Conservation (phyloP, 2,113 vertebrate genomes). For the Albula glossodonta region DNA sequence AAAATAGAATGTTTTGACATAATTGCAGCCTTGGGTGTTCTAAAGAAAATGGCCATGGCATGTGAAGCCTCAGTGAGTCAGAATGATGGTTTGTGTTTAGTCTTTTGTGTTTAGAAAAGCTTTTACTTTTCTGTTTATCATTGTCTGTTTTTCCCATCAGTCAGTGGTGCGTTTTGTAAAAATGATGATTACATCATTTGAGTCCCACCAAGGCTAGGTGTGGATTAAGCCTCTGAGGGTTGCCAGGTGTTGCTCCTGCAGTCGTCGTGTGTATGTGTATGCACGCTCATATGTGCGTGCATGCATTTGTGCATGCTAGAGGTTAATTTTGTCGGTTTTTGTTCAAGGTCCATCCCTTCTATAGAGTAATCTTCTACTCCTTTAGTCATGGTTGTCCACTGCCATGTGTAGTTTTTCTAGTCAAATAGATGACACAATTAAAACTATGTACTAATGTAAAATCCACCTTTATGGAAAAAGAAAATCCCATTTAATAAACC, state of each 20-base stretch:
- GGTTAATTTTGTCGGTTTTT: neutral
- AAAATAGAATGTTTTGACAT: neutral
- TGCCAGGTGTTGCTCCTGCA: neutral
- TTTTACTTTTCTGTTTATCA: neutral
- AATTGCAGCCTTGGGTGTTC: neutral
- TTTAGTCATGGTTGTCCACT: neutral
- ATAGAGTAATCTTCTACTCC: neutral
- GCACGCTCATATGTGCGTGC: too few relatives aligned
- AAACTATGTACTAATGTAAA: neutral
- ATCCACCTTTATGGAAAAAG: neutral
- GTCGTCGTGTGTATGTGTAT: neutral
- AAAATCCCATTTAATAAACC: neutral
- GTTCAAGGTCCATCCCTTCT: neutral
- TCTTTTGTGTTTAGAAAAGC: neutral
- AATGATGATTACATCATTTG: neutral
- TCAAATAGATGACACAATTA: neutral
- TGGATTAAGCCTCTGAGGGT: neutral
- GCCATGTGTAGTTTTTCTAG: neutral
- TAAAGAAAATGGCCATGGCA: neutral
- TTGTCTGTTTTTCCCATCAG: neutral
- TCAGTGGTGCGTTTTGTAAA: neutral
- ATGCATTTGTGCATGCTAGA: neutral
- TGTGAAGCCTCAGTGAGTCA: neutral
- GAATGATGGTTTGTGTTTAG: neutral
- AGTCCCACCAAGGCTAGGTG: neutral